Conservation (phyloP, 2,113 vertebrate genomes). For the Clarias gariepinus region DNA sequence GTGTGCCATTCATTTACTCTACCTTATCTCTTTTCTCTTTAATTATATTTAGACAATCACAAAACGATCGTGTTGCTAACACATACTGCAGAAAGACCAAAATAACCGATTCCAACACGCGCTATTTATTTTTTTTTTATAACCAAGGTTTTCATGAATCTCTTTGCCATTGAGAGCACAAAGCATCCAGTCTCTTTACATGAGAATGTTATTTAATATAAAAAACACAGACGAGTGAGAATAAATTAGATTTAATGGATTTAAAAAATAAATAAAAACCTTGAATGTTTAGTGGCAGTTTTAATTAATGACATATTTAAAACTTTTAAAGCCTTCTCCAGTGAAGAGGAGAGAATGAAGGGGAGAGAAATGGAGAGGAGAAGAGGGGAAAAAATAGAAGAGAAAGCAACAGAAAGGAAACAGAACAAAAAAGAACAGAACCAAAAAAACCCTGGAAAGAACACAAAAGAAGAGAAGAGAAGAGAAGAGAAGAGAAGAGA, state of each 20-base stretch:
- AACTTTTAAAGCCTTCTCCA: not conserved
- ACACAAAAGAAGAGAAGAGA: too few species aligned
- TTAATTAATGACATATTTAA: not conserved
- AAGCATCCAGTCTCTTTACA: not conserved
- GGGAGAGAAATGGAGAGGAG: not conserved
- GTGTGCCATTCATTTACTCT: constrained; percentile 19
- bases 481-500: not conserved
- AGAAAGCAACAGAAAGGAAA: not conserved
- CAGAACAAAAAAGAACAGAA: not conserved
- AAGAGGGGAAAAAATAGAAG: not conserved
- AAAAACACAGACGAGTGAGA: not conserved
- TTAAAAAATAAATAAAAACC: not conserved
- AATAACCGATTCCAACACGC: not conserved
- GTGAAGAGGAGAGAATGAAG: not conserved
- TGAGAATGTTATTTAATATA: not conserved
- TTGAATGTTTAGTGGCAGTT: not conserved
- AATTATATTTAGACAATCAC: not conserved
- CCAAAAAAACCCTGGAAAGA: not conserved
- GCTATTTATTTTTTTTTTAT: not conserved
- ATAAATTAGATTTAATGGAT: not conserved
- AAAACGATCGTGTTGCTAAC: not conserved
- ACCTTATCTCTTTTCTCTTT: constrained; percentile 2
- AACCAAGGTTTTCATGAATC: not conserved
- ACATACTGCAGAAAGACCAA: not conserved
- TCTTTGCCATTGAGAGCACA: not conserved